Evolutionary conservation across 2,888 invertebrate species (phyloP).

Genomic region (Cheilosia soror): DNA sequence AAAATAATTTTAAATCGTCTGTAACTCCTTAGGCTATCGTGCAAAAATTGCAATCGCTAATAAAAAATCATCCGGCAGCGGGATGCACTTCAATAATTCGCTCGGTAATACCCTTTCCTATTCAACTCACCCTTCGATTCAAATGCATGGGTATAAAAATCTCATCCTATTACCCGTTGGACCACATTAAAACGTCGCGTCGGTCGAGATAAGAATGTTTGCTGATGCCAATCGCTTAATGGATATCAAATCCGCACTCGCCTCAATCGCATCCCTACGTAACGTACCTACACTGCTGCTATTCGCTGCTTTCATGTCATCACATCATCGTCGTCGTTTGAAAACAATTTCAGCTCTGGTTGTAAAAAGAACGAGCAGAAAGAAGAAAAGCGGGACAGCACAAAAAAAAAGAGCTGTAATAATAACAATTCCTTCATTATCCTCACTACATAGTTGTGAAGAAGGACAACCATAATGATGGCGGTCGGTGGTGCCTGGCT

Average conservation of each 20-base stretch:
- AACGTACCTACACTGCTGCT: constrained; percentile 1
- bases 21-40: too few relatives aligned
- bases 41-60: too few relatives aligned
- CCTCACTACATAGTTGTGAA: constrained; percentile 20
- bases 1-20: too few relatives aligned
- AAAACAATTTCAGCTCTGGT: constrained; percentile 67
- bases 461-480: neutral
- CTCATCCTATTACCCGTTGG: constrained; percentile 67
- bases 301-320: constrained; percentile 70
- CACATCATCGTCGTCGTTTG: constrained; percentile 69
- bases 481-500: constrained; percentile 37
- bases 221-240: constrained; percentile 74
- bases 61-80: neutral
- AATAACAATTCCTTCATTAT: constrained; percentile 72
- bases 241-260: constrained; percentile 69
- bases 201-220: constrained; percentile 68
- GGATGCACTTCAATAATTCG: constrained; percentile 53
- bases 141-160: constrained; percentile 29
- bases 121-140: constrained; percentile 34
- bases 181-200: constrained; percentile 68
- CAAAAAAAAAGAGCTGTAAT: constrained; percentile 33
- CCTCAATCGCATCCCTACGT: neutral
- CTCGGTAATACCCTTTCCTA: constrained; percentile 25
- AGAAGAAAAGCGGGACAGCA: constrained; percentile 13
- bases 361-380: constrained; percentile 45